Evolutionary conservation across 2,797 vertebrate species (phyloP), one percentile per base, ranked within the genome.

Genomic region (Alca torda): DNA sequence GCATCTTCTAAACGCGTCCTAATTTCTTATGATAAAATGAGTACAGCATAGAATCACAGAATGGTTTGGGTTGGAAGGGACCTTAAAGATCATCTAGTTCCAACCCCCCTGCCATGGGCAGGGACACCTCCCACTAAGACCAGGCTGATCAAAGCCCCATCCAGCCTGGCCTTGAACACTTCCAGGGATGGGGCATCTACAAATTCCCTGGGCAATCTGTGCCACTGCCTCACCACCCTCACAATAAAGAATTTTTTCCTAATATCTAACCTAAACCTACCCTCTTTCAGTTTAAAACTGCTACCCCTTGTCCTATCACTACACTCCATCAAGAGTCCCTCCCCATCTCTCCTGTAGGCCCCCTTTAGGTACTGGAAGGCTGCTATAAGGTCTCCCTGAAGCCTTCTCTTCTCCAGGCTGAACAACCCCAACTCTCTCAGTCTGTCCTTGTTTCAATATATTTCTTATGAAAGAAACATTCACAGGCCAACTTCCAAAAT

Each of bases 61-160:
- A 65, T 4, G 3, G 11, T 60, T 33, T 64, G 21, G 5, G 13
- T 4, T 84, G 56, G 39, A 84, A 89, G 5, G 2, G 11, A 72
- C 16, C 43, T 79, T 56, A 68, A 60, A 33, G 10, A 78, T 19
- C 13, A 56, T 3, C 5, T 7, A 20, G 41, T 18, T 68, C 11
- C 16, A 54, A 16, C 5, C 7, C 8, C 37, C 11, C 37, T 37
- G 20, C 35, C 1, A 1, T 1, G 4, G 28, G 33, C 50, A 77
- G 21, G 15, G 21, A 45, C 25, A 57, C 28, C 13, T 59, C 25
- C 14, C 33, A 13, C 28, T 31, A 61, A 61, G 13, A 61, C 3
- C 39, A 75, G 31, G 46, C 21, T 48, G 46, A 21, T 48, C 46
- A 48, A 48, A 48, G 46, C 21, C 21, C 46, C 46, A 48, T 48